phyloP scores from a whole-genome alignment of 2,113 vertebrate species.

The Tinamus guttatus region DNA sequence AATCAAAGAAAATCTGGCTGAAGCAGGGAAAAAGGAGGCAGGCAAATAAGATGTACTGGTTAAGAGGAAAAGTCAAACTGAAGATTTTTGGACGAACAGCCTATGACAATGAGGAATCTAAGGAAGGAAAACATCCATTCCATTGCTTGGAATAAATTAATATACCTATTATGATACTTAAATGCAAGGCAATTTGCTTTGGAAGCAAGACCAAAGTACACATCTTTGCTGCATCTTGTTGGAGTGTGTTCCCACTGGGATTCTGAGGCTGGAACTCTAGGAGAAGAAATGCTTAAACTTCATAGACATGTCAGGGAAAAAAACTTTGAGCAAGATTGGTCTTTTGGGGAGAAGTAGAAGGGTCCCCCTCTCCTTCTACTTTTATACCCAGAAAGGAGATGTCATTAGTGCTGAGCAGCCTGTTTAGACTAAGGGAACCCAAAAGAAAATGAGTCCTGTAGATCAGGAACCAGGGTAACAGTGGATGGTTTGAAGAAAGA shows the following conservation, averaged over 20 bases:
- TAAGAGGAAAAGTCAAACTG: background rate
- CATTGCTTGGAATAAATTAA: background rate
- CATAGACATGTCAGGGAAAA: background rate
- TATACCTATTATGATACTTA: background rate
- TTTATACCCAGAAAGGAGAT: background rate
- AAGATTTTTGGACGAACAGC: background rate
- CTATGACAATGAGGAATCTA: background rate
- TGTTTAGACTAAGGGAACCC: background rate
- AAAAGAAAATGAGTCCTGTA: accelerated
- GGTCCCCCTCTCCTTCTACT: background rate
- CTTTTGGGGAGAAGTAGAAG: background rate
- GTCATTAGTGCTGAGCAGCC: background rate
- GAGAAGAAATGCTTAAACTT: background rate
- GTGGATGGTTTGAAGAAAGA: background rate
- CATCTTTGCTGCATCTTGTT: background rate
- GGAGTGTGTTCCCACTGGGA: background rate
- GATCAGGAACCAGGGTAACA: background rate
- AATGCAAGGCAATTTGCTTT: background rate
- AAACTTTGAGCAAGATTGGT: background rate
- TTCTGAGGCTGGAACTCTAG: background rate
- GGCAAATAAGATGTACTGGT: background rate
- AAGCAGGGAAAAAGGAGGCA: background rate
- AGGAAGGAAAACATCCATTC: background rate
- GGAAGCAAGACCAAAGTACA: background rate
- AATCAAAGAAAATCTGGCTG: background rate